Conservation (phyloP, 2,797 vertebrate genomes). For the Urophycis tenuis region DNA sequence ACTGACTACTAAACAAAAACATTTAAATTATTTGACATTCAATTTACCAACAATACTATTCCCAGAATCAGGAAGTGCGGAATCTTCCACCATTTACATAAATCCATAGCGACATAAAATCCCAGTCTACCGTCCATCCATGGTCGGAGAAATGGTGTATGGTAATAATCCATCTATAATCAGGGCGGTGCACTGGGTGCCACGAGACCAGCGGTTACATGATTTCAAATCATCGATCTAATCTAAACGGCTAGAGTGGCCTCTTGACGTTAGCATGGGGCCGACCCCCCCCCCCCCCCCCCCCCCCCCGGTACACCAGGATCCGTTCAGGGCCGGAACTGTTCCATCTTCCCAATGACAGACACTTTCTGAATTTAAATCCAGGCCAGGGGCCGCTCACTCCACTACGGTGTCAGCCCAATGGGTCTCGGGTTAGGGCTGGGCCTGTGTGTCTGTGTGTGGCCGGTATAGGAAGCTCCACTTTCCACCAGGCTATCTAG, state of each 20-base stretch:
- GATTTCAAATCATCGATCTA: slow-evolving; percentile 23
- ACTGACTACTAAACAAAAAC: slow-evolving; percentile 22
- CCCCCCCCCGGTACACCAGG: slow-evolving; percentile 54
- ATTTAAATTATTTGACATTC: slow-evolving; percentile 5
- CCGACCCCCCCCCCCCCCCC: slow-evolving; percentile 42
- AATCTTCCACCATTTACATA: neutral
- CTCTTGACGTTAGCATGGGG: slow-evolving; percentile 42
- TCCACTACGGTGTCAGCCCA: slow-evolving; percentile 63
- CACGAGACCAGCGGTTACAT: slow-evolving; percentile 28
- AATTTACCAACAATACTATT: neutral
- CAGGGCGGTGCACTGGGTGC: slow-evolving; percentile 23
- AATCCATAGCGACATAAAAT: neutral
- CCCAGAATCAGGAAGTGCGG: neutral
- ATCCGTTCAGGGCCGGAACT: slow-evolving; percentile 55
- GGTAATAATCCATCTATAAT: neutral
- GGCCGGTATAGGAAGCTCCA: slow-evolving; percentile 40
- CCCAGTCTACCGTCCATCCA: neutral
- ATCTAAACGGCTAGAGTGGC: slow-evolving; percentile 22
- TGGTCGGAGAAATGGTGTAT: too few species aligned
- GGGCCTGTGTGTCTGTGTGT: slow-evolving; percentile 27
- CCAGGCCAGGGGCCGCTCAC: slow-evolving; percentile 62
- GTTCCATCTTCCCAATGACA: slow-evolving; percentile 61
- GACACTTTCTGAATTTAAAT: slow-evolving; percentile 62
- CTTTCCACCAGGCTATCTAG: slow-evolving; percentile 66
- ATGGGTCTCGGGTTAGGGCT: slow-evolving; percentile 18